These are phyloP conservation scores for Netelia virgata DNA, from an alignment of 2,888 invertebrate genomes.

Conservation along the genomic window DNA sequence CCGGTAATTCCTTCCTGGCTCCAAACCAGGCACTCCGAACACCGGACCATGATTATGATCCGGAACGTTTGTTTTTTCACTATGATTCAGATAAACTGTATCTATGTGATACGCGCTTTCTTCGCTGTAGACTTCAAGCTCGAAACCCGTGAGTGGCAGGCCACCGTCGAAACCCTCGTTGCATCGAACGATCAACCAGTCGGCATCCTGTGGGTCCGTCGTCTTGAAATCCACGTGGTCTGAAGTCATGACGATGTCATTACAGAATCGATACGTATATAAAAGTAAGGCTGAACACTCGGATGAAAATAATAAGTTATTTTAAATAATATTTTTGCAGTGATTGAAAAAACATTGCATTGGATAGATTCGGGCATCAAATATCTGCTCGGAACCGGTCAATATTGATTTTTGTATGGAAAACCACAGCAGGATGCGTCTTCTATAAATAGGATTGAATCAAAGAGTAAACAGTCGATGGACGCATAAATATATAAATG, in stretches of 20 bases:
- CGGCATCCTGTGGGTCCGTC: constrained; percentile 85
- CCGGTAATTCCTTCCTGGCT: constrained; percentile 91
- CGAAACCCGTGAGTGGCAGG: constrained; percentile 89
- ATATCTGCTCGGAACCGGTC: too few relatives aligned
- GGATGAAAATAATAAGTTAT: too few relatives aligned
- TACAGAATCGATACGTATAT: too few relatives aligned
- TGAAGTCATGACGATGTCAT: constrained; percentile 56
- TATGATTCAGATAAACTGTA: constrained; percentile 80
- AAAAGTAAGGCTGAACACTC: too few relatives aligned
- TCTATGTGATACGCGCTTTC: constrained; percentile 80
- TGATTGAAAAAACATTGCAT: background rate
- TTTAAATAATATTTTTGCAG: too few relatives aligned
- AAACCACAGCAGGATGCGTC: too few relatives aligned
- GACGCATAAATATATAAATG: background rate
- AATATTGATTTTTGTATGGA: too few relatives aligned
- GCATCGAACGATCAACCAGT: constrained; percentile 94
- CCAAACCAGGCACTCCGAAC: constrained; percentile 90
- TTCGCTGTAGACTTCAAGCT: constrained; percentile 81
- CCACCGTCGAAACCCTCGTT: constrained; percentile 95
- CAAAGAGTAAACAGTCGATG: background rate
- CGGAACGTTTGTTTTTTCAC: constrained; percentile 72
- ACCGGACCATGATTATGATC: constrained; percentile 84
- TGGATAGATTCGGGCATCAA: background rate
- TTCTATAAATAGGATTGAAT: too few relatives aligned
- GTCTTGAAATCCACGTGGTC: constrained; percentile 80